Conservation (phyloP, 2,797 vertebrate species). For the Podargus strigoides region DNA sequence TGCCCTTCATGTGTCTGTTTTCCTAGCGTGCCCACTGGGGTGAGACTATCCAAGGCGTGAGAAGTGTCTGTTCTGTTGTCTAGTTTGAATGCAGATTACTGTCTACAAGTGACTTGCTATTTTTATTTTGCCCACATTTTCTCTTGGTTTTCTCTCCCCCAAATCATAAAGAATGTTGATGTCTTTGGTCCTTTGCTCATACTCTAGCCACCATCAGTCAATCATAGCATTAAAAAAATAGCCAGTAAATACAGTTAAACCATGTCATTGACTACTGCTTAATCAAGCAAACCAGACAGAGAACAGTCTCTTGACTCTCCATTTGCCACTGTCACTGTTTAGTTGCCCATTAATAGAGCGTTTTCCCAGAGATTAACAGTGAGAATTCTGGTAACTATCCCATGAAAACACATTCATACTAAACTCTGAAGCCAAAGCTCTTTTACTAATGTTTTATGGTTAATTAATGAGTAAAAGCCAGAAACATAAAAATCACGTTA, state of each 20-base stretch:
- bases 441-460: not conserved
- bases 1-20: not conserved
- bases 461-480: not conserved
- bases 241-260: not conserved
- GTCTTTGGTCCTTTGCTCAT: slow-evolving; percentile 2
- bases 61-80: slow-evolving; percentile 38
- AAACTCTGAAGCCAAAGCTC: not conserved
- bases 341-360: not conserved
- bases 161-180: not conserved
- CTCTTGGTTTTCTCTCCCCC: not conserved
- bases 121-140: slow-evolving; percentile 2
- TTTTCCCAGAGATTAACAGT: not conserved
- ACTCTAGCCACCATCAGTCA: not conserved
- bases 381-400: not conserved
- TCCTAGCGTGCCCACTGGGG: not conserved
- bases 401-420: not conserved
- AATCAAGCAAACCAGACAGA: slow-evolving; percentile 7
- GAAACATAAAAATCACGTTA: not conserved
- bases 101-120: not conserved
- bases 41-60: slow-evolving; percentile 15
- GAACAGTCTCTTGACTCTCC: not conserved
- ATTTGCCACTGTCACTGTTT: not conserved
- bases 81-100: slow-evolving; percentile 48
- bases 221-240: not conserved
- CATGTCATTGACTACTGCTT: not conserved